Base-by-base conservation (phyloP, 2,888 invertebrate species). In the Drosophila testacea region DNA sequence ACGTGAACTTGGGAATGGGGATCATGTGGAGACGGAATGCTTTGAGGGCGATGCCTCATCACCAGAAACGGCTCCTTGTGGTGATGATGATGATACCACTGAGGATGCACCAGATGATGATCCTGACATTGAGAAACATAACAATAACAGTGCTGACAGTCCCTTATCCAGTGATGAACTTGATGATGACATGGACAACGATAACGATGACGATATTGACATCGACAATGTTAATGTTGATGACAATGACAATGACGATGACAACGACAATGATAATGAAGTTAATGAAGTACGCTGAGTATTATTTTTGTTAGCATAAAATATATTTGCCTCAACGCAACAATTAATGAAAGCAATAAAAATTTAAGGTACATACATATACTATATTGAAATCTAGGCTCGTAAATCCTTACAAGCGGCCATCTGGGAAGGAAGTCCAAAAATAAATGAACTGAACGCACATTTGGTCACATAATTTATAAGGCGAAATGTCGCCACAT, bases 1-100 rank as follows among this genome's bases (percentile, higher is more conserved):
- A 7, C 61, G 56, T 6, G 89, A 83, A 5, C 11, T 75, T 41
- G 89, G 89, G 5, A 84, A 88, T 47, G 87, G 87, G 0, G 84
- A 84, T 52, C 81, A 85, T 41, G 48, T 70, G 10, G 73, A 73
- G 5, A 5, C 47, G 1, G 73, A 62, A 1, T 70, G 64, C 22
- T 74, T 64, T 11, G 70, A 72, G 0, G 46, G 38, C 7, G 44
- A 46, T 1, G 9, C 2, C 44, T 61, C 62, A n/a, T 50, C 54
- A 6, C 64, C 62, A 6, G 62, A 59, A 4, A 38, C 50, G 11
- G 48, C 22, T 13, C 13, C 11, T 22, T 11, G 46, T 6, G 68
- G 64, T 7, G 44, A 28, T 0, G 79, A 68, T 3, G 72, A 63
- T 0, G 63, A 47, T 0, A 55, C 28, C 9, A 42, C 62, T 0